Percentiles rank a stretch among this genome's conserved stretches.
Conservation (phyloP, 2,113 vertebrate genomes). For the Manacus vitellinus region DNA sequence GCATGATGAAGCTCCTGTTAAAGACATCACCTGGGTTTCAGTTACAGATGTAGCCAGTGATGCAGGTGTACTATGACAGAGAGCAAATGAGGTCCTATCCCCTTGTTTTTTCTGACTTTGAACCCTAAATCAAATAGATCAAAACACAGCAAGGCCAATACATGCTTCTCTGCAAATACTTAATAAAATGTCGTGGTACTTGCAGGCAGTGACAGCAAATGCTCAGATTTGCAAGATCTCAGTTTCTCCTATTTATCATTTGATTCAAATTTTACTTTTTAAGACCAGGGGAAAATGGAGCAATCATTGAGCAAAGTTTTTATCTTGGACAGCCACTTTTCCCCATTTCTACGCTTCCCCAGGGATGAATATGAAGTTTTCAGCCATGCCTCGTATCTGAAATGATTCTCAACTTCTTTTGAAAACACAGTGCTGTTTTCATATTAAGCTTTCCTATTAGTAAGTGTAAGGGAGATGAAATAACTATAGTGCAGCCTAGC, state of each 20-base stretch:
- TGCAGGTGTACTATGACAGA: neutral
- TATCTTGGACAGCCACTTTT: neutral
- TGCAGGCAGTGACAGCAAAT: neutral
- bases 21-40: neutral
- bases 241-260: neutral
- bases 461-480: neutral
- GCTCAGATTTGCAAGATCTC: too few relatives aligned
- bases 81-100: neutral
- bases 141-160: neutral
- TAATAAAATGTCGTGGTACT: neutral
- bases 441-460: neutral
- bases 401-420: neutral
- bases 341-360: neutral
- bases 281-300: neutral
- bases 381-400: neutral
- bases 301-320: neutral
- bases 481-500: neutral
- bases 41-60: neutral
- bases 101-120: neutral
- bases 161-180: neutral
- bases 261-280: neutral
- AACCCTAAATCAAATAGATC: neutral
- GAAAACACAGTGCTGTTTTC: neutral
- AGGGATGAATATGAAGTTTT: neutral
- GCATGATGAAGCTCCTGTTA: neutral